These are phyloP conservation scores for Torymus tubicola DNA, from an alignment of 2,888 invertebrate genomes.

Conservation along the genomic window DNA sequence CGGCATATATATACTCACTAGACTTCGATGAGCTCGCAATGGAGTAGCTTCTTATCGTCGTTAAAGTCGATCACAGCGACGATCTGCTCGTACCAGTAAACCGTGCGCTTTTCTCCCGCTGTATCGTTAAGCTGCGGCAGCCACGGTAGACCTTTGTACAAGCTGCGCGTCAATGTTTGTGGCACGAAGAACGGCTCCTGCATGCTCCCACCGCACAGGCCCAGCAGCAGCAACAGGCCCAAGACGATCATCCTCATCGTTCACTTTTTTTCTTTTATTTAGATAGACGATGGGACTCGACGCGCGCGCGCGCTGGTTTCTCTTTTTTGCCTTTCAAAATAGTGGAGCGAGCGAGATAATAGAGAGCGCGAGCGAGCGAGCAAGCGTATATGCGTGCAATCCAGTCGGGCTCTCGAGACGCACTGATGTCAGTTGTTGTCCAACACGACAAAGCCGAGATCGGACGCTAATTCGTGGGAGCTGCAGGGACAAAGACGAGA, in stretches of 20 bases:
- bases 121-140: slow-evolving; percentile 34
- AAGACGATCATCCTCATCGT: not conserved
- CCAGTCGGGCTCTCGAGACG: not conserved
- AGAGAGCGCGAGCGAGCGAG: not conserved
- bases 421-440: not conserved
- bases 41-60: slow-evolving; percentile 83
- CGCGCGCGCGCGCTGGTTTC: not conserved
- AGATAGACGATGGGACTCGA: too few species aligned
- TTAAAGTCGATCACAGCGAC: slow-evolving; percentile 89
- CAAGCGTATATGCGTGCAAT: not conserved
- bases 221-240: slow-evolving; percentile 20
- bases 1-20: slow-evolving; percentile 82
- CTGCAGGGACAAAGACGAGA: not conserved
- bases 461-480: slow-evolving; percentile 1
- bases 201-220: slow-evolving; percentile 52
- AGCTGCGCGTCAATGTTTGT: not conserved
- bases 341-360: not conserved
- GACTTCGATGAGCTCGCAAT: slow-evolving; percentile 91
- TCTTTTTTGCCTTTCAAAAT: not conserved
- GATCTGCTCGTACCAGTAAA: slow-evolving; percentile 89
- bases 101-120: slow-evolving; percentile 66
- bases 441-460: not conserved
- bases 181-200: slow-evolving; percentile 64
- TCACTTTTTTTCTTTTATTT: too few species aligned
- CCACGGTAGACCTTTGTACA: slow-evolving; percentile 65